These are phyloP conservation scores for Sinocyclocheilus grahami DNA, from an alignment of 2,113 vertebrate species.

Conservation along the genomic window DNA sequence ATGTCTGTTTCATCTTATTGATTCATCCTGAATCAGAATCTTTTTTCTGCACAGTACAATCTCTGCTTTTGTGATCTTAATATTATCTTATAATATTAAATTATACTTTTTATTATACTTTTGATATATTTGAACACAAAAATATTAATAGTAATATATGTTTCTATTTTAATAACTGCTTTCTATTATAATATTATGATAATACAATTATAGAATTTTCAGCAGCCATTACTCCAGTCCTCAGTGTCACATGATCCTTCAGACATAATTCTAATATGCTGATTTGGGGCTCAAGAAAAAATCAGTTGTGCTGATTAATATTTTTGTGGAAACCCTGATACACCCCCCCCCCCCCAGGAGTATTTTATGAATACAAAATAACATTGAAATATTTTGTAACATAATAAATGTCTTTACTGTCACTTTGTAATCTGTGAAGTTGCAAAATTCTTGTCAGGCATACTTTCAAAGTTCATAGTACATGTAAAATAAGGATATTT, in stretches of 20 bases:
- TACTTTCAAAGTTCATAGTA: no score
- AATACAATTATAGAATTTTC: neutral
- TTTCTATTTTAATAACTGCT: neutral
- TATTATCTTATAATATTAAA: neutral
- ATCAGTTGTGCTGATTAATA: no score
- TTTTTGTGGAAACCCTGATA: neutral
- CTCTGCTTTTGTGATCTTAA: neutral
- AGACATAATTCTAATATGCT: neutral
- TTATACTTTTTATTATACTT: neutral
- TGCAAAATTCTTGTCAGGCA: no score
- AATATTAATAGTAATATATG: neutral
- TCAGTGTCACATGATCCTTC: neutral
- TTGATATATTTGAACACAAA: neutral
- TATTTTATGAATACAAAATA: neutral
- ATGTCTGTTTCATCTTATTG: neutral
- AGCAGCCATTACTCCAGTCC: neutral
- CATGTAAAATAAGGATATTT: neutral
- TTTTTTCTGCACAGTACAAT: neutral
- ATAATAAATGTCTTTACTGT: neutral
- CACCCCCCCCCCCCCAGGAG: fast-evolving
- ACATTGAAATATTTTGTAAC: neutral
- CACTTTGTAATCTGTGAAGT: neutral
- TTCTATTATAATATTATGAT: neutral
- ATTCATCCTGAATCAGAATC: neutral
- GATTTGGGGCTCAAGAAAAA: neutral